phyloP scores from a whole-genome alignment of 1,140 invertebrate genomes.

The Pomacea maculata region DNA sequence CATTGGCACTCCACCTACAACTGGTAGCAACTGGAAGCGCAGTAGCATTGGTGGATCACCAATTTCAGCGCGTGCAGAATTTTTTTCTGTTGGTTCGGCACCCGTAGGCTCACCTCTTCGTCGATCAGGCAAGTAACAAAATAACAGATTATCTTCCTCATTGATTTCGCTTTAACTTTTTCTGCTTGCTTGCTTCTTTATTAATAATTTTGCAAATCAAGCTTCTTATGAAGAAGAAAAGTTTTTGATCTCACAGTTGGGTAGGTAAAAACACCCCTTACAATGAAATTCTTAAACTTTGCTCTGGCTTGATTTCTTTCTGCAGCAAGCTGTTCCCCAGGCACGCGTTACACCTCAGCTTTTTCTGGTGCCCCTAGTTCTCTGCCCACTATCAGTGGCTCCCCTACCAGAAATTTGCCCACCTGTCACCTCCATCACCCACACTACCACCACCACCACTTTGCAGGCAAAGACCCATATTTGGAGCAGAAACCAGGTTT shows the following conservation, averaged over 20 bases:
- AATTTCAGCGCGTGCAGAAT: conserved; percentile 66
- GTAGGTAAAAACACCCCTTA: too few relatives aligned
- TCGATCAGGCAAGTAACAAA: conserved; percentile 71
- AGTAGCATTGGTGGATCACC: conserved; percentile 75
- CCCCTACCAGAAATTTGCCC: conserved; percentile 65
- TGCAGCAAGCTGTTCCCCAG: conserved; percentile 4
- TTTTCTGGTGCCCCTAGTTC: conserved; percentile 45
- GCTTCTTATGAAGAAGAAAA: background rate
- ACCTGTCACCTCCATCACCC: conserved; percentile 51
- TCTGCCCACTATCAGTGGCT: conserved; percentile 72
- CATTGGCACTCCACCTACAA: conserved; percentile 84
- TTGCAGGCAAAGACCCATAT: background rate
- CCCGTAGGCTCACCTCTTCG: conserved; percentile 74
- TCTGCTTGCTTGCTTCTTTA: background rate
- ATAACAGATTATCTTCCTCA: background rate
- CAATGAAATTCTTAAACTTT: too few relatives aligned
- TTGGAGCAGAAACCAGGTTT: background rate
- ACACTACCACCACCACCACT: conserved; percentile 68
- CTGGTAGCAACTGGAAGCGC: conserved; percentile 68
- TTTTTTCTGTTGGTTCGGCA: background rate
- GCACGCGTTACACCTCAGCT: background rate
- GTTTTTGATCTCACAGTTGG: background rate
- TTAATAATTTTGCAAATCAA: background rate
- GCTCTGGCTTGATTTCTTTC: background rate
- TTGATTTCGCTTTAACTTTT: background rate